phyloP scores from a whole-genome alignment of 2,113 vertebrate species.

The Cervus canadensis region DNA sequence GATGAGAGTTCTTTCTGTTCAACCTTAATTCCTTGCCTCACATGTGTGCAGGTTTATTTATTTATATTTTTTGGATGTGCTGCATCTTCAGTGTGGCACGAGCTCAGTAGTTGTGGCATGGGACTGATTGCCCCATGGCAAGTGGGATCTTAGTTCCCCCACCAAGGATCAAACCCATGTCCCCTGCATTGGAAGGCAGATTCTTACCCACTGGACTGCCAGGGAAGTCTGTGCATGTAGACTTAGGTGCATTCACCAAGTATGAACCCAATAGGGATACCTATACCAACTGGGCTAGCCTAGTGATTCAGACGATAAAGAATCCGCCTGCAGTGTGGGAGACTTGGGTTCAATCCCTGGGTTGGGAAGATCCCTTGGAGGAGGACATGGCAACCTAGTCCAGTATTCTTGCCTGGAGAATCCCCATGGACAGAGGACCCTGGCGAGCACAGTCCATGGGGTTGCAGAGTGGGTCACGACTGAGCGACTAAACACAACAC shows the following conservation, averaged over 20 bases:
- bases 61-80: background rate
- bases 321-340: background rate
- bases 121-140: background rate
- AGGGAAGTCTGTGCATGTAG: background rate
- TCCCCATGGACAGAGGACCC: background rate
- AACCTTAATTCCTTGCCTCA: background rate
- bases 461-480: background rate
- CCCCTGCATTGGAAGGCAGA: background rate
- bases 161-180: background rate
- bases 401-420: background rate
- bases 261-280: background rate
- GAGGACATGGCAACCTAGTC: background rate
- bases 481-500: background rate
- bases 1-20: background rate
- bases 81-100: fast-evolving
- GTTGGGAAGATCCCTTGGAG: background rate
- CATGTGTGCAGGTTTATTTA: background rate
- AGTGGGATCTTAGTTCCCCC: background rate
- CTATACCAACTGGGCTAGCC: background rate
- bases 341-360: background rate
- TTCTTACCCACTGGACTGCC: background rate
- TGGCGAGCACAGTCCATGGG: background rate
- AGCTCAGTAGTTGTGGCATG: background rate
- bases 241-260: background rate
- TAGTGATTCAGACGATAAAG: background rate